Evolutionary conservation across 2,888 invertebrate genomes (phyloP).

Genomic region (Anodontia alba): DNA sequence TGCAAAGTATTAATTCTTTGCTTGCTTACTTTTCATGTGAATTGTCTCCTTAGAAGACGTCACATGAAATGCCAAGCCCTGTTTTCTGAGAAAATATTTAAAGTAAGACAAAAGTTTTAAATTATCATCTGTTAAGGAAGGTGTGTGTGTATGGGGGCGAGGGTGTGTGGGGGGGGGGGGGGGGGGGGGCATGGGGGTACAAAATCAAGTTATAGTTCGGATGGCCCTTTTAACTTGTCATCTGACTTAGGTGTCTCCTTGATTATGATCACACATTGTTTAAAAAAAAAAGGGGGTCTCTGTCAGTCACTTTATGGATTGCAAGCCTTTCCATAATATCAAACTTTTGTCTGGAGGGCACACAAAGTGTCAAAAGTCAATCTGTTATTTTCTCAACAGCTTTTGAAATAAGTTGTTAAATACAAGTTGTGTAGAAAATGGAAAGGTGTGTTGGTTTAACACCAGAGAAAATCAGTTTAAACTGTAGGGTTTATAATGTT

Average conservation of each 20-base stretch:
- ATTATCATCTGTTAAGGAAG: too few species aligned
- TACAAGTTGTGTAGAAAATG: not conserved
- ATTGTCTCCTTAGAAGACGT: too few species aligned
- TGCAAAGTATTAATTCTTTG: too few species aligned
- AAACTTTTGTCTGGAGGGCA: not conserved
- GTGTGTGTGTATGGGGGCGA: too few species aligned
- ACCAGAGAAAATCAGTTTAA: conserved; percentile 8
- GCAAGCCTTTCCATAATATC: not conserved
- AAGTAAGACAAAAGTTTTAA: too few species aligned
- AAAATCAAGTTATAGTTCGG: too few species aligned
- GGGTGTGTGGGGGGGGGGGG: too few species aligned
- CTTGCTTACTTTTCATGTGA: too few species aligned
- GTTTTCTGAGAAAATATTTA: too few species aligned
- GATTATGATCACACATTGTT: not conserved
- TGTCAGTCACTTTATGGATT: not conserved
- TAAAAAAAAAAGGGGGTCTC: not conserved
- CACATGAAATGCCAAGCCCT: too few species aligned
- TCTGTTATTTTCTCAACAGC: not conserved
- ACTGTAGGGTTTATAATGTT: not conserved
- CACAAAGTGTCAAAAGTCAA: conserved; percentile 16
- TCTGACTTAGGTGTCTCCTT: not conserved
- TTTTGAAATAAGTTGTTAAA: not conserved
- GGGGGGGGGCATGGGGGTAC: too few species aligned
- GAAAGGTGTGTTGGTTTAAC: not conserved
- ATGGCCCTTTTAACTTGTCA: not conserved